A percentile compares a stretch with the other conserved stretches of the same genome.
These are phyloP conservation scores for Bolinopsis microptera DNA, from an alignment of 37 sponge, comb jelly and placozoan genomes.

Conservation along the genomic window DNA sequence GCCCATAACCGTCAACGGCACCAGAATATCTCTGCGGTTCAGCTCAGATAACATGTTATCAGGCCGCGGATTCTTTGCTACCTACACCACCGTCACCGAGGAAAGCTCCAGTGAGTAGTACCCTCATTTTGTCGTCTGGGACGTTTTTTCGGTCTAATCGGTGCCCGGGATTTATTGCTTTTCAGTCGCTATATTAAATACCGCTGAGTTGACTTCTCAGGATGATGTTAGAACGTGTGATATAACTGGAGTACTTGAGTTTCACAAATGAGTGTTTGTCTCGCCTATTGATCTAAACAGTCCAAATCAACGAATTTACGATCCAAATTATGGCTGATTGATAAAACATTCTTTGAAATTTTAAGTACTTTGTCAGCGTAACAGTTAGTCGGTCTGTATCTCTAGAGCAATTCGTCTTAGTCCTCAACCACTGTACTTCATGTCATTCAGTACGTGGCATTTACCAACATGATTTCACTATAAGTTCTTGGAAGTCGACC, in stretches of 20 bases:
- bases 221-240: no score
- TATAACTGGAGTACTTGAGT: not conserved
- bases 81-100: constrained; percentile 20
- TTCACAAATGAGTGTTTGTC: not conserved
- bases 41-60: not conserved
- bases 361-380: not conserved
- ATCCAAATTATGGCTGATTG: not conserved
- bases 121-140: not conserved
- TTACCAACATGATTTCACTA: not conserved
- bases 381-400: not conserved
- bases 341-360: no score
- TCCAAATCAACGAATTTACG: not conserved
- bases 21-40: constrained; percentile 22
- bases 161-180: no score
- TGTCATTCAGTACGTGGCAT: not conserved
- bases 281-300: not conserved
- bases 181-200: no score
- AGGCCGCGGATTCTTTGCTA: constrained; percentile 34
- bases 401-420: not conserved
- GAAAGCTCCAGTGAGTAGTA: not conserved
- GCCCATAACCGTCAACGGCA: not conserved
- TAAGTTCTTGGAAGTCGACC: not conserved
- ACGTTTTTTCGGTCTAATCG: not conserved
- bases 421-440: no score
- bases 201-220: no score